These are phyloP conservation scores for Acanthosepion lycidas DNA, from an alignment of 2,888 invertebrate genomes.

Conservation along the genomic window DNA sequence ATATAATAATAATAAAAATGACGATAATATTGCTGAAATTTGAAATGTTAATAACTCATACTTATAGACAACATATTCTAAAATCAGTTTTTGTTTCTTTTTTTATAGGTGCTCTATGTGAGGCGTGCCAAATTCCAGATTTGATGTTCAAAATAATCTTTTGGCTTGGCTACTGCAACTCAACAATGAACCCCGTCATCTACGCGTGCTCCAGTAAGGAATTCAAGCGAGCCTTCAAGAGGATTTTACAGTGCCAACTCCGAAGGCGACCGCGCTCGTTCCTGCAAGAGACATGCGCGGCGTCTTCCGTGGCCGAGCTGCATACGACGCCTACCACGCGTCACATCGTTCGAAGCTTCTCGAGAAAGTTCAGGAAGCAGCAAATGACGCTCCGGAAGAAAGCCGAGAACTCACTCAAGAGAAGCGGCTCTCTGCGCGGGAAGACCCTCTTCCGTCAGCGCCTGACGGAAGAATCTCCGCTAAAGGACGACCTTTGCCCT, in stretches of 20 bases:
- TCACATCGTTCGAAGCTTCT: slow-evolving; percentile 44
- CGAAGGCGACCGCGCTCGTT: slow-evolving; percentile 54
- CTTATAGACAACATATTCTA: background rate
- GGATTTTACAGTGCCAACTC: slow-evolving; percentile 74
- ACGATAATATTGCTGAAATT: too few relatives aligned
- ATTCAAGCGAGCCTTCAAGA: slow-evolving; percentile 77
- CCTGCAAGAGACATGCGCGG: slow-evolving; percentile 49
- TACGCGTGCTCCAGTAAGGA: slow-evolving; percentile 79
- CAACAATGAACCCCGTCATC: slow-evolving; percentile 81
- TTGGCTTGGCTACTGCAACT: slow-evolving; percentile 83
- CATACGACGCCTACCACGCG: slow-evolving; percentile 48
- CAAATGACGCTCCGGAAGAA: slow-evolving; percentile 17
- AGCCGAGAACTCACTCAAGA: slow-evolving; percentile 35
- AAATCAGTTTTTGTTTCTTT: slow-evolving; percentile 45
- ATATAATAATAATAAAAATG: too few relatives aligned
- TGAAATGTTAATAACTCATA: background rate
- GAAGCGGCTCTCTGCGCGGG: slow-evolving; percentile 13
- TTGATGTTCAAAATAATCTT: slow-evolving; percentile 80
- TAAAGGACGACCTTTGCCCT: slow-evolving; percentile 40
- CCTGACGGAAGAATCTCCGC: slow-evolving; percentile 24
- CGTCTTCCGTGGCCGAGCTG: slow-evolving; percentile 36
- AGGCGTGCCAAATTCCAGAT: slow-evolving; percentile 75
- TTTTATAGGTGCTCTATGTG: slow-evolving; percentile 77
- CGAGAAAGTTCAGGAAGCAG: slow-evolving; percentile 36
- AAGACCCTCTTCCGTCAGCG: slow-evolving; percentile 38